Evolutionary conservation across 2,113 vertebrate species (phyloP).

Genomic region (Alethe diademata): DNA sequence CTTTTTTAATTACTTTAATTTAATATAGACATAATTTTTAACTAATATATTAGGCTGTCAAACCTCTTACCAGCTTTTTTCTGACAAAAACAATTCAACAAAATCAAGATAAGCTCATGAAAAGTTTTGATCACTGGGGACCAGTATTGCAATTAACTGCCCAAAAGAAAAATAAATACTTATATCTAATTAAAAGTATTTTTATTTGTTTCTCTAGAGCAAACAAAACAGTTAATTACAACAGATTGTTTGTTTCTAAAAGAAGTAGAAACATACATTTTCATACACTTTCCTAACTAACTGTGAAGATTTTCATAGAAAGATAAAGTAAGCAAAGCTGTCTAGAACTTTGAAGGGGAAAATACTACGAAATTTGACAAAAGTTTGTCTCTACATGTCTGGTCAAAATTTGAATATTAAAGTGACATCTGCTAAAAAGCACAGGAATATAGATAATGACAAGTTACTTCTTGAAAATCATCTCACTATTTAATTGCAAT

Average conservation of each 20-base stretch:
- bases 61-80: background rate
- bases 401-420: background rate
- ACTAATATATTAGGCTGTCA: background rate
- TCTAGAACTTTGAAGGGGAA: background rate
- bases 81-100: background rate
- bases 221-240: background rate
- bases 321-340: background rate
- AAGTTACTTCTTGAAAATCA: background rate
- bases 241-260: background rate
- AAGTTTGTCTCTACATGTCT: accelerated
- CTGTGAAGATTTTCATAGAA: background rate
- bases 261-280: background rate
- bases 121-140: background rate
- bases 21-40: background rate
- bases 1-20: background rate
- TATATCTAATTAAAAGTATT: background rate
- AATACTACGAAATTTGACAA: background rate
- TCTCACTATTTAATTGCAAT: background rate
- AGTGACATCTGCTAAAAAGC: background rate
- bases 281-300: background rate
- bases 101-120: background rate
- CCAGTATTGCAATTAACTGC: background rate
- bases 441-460: background rate
- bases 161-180: background rate
- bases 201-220: background rate